Base-by-base conservation (phyloP, 2,797 vertebrate species). In the Darevskia nairensis region DNA sequence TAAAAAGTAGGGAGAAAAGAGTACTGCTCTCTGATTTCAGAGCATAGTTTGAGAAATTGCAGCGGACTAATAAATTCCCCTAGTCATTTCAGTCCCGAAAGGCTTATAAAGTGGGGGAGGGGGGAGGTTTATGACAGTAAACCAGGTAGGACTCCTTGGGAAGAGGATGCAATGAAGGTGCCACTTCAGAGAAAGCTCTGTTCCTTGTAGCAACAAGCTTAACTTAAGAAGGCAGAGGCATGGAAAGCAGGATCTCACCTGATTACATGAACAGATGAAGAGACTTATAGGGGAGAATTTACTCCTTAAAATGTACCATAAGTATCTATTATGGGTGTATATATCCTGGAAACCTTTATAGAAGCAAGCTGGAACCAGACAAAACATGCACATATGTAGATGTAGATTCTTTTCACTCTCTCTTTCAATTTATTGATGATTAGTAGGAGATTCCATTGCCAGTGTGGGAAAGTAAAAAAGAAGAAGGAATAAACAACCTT, bases 401-500 rank as follows among this genome's bases (percentile, higher is more conserved):
- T 35, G 35, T 41, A 6, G 41, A 74, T 59, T 59, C 21, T 84
- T 84, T 46, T 32, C 21, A 32, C 6, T 84, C 21, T 84, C 68
- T 55, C 69, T 74, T 59, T 35, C 69, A 59, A 35, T 74, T 19
- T 15, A 84, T 74, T 74, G 82, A 39, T 84, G 82, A 9, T 32
- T 83, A 55, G 44, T 83, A 72, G 68, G 68, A 83, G 82, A 72
- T 71, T 71, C 81, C 71, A 69, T 46, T 19, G 71, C n/a, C 41
- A 71, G 44, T 41, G 64, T 71, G 81, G 17, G 46, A 50, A 50
- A 50, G 46, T 11, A 50, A 50, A 11, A 50, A 50, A 50, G 46
- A 50, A 50, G 46, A 50, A 50, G 46, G 46, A 50, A 50, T 50
- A 50, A 50, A 50, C 46, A 50, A 50, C 9, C 46, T 50, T 50